Percentiles rank a stretch among this genome's conserved stretches.
phyloP scores from a whole-genome alignment of 2,888 invertebrate species.

The Oligia fasciuncula region DNA sequence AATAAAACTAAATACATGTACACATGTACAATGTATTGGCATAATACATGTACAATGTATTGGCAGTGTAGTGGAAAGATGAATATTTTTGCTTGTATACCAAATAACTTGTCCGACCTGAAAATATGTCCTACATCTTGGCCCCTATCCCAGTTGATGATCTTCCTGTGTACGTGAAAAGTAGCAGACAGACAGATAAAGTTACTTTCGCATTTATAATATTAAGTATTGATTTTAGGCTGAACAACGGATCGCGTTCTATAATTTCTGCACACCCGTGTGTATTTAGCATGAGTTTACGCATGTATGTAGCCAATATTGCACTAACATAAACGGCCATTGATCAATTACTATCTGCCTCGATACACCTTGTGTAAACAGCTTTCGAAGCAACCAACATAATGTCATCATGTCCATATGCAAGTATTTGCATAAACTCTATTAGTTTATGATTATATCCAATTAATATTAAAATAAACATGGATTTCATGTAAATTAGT shows the following conservation, averaged over 20 bases:
- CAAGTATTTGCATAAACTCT: conserved; percentile 38
- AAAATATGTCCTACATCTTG: too few relatives aligned
- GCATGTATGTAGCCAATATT: background rate
- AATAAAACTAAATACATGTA: too few relatives aligned
- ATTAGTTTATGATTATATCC: conserved; percentile 36
- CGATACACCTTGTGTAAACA: conserved; percentile 12
- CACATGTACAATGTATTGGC: too few relatives aligned
- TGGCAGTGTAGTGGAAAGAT: too few relatives aligned
- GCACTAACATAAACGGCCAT: background rate
- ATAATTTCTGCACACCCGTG: background rate
- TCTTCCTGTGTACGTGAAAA: too few relatives aligned
- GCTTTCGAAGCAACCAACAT: conserved; percentile 4
- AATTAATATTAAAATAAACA: conserved; percentile 50
- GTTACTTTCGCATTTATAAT: too few relatives aligned
- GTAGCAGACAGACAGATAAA: too few relatives aligned
- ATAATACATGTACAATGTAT: too few relatives aligned
- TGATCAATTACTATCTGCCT: background rate
- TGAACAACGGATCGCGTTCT: background rate
- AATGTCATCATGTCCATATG: background rate
- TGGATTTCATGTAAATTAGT: conserved; percentile 35
- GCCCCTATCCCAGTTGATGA: too few relatives aligned
- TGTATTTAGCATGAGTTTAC: background rate
- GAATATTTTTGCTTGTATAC: too few relatives aligned
- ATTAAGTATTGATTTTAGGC: background rate
- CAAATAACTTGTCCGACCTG: too few relatives aligned